phyloP scores from a whole-genome alignment of 2,113 vertebrate species.

The rabbit (Oryctolagus cuniculus) region mOryCun1.1 NC_091440.1:17804501-17805000 shows the following conservation, averaged over 20 bases:
- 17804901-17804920: no score
- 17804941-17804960: no score
- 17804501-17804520: background rate
- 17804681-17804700: background rate
- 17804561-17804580: conserved; percentile 46
- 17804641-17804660: conserved; percentile 20
- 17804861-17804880: no score
- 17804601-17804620: background rate
- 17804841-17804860: no score
- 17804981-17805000: no score
- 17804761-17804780: background rate
- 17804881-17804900: no score
- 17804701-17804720: conserved; percentile 24
- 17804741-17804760: background rate
- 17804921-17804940: no score
- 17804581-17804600: conserved; percentile 3
- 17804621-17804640: background rate
- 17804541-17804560: background rate
- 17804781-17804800: no score
- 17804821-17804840: no score
- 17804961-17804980: no score
- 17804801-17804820: no score
- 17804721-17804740: background rate
- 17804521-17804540: background rate
- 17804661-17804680: background rate